Evolutionary conservation across 1,140 invertebrate genomes (phyloP), one percentile per base, ranked within the genome.

Genomic region (Drosophila kepulauana): DNA sequence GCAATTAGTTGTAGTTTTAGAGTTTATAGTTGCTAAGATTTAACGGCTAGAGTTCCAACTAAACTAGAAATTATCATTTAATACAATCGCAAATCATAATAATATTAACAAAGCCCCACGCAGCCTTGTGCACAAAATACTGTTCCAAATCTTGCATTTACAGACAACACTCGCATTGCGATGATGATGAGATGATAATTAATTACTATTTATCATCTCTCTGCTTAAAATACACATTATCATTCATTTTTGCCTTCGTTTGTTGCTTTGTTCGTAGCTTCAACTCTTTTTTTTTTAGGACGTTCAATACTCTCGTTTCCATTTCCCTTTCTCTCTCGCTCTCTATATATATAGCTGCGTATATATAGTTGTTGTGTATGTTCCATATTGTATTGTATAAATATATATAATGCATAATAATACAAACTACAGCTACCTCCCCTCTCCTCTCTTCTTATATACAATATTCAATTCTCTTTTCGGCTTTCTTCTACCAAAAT

Each of bases 71-170:
- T 49, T 57, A 66, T 43, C 56, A 67, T 57, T 56, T 56, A 66
- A 51, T 59, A 25, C 59, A 68, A 43, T 49, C 56, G 41, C 67
- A 67, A 56, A 59, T 67, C 69, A 57, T 54, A 68, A 35, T 65
- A 62, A 64, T 56, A 70, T 78, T 66, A 72, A 66, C 72, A 76
- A 81, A 81, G 78, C 68, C 41, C 41, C 41, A 49, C 54, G 71
- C 82, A 64, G 82, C 79, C 79, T 79, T 82, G 82, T 88, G 79
- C 82, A 72, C 79, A 70, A 81, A 25, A 86, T 86, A 86, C 82
- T 86, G 82, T 82, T 82, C 65, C 72, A 72, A 80, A 46, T 57
- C 35, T 69, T 52, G 28, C 38, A 62, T 61, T 45, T 54, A 54
- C 28, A 33, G 51, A 62, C 46, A 66, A 56, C 13, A 8, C 16